phyloP scores from a whole-genome alignment of 2,888 invertebrate species.

The Ennomos fuscantarius region DNA sequence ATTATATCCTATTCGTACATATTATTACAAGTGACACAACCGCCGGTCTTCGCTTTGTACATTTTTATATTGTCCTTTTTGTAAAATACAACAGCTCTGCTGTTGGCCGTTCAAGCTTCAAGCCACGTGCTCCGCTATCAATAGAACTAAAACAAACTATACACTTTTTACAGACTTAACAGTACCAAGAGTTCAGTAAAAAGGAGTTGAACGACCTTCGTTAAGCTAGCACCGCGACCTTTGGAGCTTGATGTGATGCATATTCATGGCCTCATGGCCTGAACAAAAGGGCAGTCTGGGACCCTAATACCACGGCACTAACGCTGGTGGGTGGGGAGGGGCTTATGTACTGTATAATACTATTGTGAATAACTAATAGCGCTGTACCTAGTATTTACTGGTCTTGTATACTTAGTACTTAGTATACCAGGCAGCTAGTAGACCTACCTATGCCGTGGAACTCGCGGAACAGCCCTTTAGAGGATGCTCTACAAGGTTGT shows the following conservation, averaged over 20 bases:
- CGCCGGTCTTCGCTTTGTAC: too few species aligned
- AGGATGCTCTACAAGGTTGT: too few species aligned
- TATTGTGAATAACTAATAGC: not conserved
- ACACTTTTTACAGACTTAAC: conserved; percentile 23
- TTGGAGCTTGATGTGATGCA: conserved; percentile 35
- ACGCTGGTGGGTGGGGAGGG: not conserved
- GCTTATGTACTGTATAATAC: not conserved
- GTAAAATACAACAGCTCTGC: conserved; percentile 6
- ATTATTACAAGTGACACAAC: too few species aligned
- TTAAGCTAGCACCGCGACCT: conserved; percentile 30
- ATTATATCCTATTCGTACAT: too few species aligned
- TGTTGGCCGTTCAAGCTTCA: conserved; percentile 5
- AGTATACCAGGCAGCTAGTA: too few species aligned
- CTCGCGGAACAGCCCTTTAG: too few species aligned
- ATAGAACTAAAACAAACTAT: conserved; percentile 10
- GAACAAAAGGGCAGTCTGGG: conserved; percentile 31
- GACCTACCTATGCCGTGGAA: too few species aligned
- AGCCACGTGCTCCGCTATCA: conserved; percentile 1
- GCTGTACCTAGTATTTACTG: not conserved
- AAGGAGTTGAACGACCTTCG: conserved; percentile 33
- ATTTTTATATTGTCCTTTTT: not conserved
- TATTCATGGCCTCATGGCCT: conserved; percentile 34
- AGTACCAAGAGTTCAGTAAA: conserved; percentile 26
- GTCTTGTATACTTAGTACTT: not conserved
- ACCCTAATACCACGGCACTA: conserved; percentile 1